Evolutionary conservation across 2,797 vertebrate species (phyloP), one percentile per base, ranked within the genome.

Genomic region (Scleropages formosus): DNA sequence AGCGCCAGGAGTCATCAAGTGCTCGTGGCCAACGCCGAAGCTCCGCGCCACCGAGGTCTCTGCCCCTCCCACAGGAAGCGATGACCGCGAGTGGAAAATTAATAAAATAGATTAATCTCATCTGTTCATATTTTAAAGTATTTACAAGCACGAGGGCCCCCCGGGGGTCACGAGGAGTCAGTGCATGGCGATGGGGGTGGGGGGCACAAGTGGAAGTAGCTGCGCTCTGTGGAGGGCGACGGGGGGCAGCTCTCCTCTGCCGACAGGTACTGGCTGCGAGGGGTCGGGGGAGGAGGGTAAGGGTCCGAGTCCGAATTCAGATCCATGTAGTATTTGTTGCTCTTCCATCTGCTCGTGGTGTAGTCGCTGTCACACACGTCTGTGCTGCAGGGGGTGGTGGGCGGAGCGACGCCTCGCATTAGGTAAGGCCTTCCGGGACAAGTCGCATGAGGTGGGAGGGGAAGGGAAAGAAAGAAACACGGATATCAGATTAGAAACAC

Each of bases 271-370:
- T 97, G 97, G 84, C 96, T 98, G 84, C 94, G 93, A 8, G 97
- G 97, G 0, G 96, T 97, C 24, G 97, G 97, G 0, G 97, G 97
- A 0, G 95, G 95, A 0, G 96, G 95, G 78, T 97, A 96, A 1
- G 97, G 96, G 89, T 98, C 97, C 0, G 97, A 98, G 93, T 98
- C 97, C 13, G 96, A 98, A 87, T 98, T 98, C 80, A 98, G 86
- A 88, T 98, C 96, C 88, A 96, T 95, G 82, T 96, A 97, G 91
- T 98, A 98, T 85, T 96, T 98, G 90, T 95, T 90, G 78, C 92
- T 85, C 89, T 98, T 98, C 96, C 97, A 98, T 79, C 94, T 92
- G 83, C 92, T 94, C 24, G 93, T 92, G 0, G 94, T 96, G 81
- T 95, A 96, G 90, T 98, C 97, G 0, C 97, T 98, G 91, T 98